Evolutionary conservation across 1,140 invertebrate genomes (phyloP).

Genomic region (Coenobita brevimanus): DNA sequence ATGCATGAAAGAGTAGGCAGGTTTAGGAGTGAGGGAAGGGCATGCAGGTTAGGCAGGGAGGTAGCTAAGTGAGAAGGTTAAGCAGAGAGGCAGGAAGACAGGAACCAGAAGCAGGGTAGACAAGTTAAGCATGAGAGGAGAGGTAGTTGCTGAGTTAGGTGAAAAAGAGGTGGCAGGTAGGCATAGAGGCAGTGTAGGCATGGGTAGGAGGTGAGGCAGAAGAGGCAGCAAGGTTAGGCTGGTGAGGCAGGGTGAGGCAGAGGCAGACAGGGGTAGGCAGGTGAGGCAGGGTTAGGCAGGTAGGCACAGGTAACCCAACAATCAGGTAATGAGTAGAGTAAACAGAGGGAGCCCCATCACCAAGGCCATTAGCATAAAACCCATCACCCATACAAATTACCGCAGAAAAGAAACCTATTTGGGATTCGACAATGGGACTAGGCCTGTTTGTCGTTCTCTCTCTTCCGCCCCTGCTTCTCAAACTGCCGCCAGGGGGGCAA

Average conservation of each 20-base stretch:
- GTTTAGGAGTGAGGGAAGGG: neutral
- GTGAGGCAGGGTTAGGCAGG: neutral
- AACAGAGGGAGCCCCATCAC: slow-evolving; percentile 8
- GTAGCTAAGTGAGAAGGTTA: neutral
- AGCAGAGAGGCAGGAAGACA: neutral
- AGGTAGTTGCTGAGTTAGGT: neutral
- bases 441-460: slow-evolving; percentile 34
- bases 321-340: slow-evolving; percentile 46
- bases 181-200: neutral
- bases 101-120: neutral
- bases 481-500: too few relatives aligned
- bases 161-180: neutral
- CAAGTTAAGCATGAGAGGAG: neutral
- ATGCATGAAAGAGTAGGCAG: neutral
- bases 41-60: neutral
- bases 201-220: neutral
- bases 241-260: neutral
- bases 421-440: slow-evolving; percentile 33
- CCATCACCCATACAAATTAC: slow-evolving; percentile 55
- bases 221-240: neutral
- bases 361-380: slow-evolving; percentile 49
- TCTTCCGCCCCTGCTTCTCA: slow-evolving; percentile 5
- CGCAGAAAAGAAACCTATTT: slow-evolving; percentile 48
- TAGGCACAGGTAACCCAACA: neutral
- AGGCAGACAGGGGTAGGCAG: neutral